Conservation (phyloP, 2,888 invertebrate species). For the Napeogenes sylphis region DNA sequence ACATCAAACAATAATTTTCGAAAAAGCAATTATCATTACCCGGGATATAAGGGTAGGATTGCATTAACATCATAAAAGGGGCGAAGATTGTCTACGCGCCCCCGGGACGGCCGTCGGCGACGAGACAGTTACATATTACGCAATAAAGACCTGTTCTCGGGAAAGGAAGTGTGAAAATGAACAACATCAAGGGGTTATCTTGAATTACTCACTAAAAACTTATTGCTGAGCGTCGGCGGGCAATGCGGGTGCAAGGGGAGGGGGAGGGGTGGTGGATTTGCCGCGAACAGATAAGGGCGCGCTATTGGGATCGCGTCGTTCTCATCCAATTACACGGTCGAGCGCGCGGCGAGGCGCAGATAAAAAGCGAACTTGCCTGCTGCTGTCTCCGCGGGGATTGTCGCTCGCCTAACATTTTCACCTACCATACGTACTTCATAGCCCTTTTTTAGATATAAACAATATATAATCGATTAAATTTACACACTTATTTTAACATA, state of each 20-base stretch:
- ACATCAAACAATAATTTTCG: constrained; percentile 76
- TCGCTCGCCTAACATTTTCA: constrained; percentile 71
- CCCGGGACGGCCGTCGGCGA: constrained; percentile 70
- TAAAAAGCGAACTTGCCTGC: constrained; percentile 68
- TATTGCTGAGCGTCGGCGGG: constrained; percentile 62
- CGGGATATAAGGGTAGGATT: constrained; percentile 72
- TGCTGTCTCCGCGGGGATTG: constrained; percentile 74
- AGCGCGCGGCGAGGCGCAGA: constrained; percentile 70
- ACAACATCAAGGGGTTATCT: constrained; percentile 78
- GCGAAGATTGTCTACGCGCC: constrained; percentile 65
- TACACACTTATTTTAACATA: not conserved
- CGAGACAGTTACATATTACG: constrained; percentile 77
- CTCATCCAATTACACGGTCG: constrained; percentile 79
- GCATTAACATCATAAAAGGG: constrained; percentile 76
- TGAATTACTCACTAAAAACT: constrained; percentile 78
- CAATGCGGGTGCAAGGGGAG: constrained; percentile 40
- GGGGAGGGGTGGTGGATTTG: constrained; percentile 57
- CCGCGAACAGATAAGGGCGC: constrained; percentile 77
- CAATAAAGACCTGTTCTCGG: constrained; percentile 78
- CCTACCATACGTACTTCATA: constrained; percentile 60
- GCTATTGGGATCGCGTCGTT: constrained; percentile 77
- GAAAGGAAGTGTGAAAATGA: constrained; percentile 79
- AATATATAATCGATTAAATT: not conserved
- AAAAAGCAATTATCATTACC: constrained; percentile 77
- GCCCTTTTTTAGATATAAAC: constrained; percentile 14